A percentile compares a stretch with the other conserved stretches of the same genome.
phyloP scores from a whole-genome alignment of 2,113 vertebrate species.

The Tachuris rubrigastra region DNA sequence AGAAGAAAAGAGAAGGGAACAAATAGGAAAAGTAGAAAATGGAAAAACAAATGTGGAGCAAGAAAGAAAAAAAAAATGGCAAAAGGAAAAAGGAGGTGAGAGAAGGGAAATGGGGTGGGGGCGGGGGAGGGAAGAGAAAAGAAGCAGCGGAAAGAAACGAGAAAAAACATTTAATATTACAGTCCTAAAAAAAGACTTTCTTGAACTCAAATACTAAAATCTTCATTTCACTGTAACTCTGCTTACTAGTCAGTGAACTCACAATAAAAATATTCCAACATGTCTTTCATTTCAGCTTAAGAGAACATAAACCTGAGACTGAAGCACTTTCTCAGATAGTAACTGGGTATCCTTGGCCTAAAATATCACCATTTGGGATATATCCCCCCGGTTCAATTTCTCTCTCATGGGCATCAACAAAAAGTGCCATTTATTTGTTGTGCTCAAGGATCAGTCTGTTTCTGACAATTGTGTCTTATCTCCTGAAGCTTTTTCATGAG shows the following conservation, averaged over 20 bases:
- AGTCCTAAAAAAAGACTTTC: not conserved
- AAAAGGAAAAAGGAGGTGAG: not conserved
- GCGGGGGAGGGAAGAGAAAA: no score
- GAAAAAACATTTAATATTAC: not conserved
- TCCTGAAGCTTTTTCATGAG: not conserved
- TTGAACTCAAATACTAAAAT: not conserved
- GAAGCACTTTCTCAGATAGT: not conserved
- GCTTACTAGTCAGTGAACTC: not conserved
- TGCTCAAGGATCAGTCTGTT: not conserved
- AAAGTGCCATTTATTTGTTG: not conserved
- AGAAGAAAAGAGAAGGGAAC: not conserved
- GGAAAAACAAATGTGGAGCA: not conserved
- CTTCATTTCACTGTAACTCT: not conserved
- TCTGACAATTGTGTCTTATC: not conserved
- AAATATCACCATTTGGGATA: not conserved
- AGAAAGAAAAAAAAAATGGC: not conserved
- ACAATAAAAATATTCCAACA: not conserved
- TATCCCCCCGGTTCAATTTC: not conserved
- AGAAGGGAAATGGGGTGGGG: not conserved
- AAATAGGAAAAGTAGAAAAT: not conserved
- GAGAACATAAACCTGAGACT: not conserved
- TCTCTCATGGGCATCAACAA: not conserved
- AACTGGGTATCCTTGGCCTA: not conserved
- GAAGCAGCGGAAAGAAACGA: not conserved
- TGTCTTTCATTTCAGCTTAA: not conserved